A percentile compares a stretch with the other conserved stretches of the same genome.
phyloP scores from a whole-genome alignment of 2,797 vertebrate species.

The Cuniculus paca region DNA sequence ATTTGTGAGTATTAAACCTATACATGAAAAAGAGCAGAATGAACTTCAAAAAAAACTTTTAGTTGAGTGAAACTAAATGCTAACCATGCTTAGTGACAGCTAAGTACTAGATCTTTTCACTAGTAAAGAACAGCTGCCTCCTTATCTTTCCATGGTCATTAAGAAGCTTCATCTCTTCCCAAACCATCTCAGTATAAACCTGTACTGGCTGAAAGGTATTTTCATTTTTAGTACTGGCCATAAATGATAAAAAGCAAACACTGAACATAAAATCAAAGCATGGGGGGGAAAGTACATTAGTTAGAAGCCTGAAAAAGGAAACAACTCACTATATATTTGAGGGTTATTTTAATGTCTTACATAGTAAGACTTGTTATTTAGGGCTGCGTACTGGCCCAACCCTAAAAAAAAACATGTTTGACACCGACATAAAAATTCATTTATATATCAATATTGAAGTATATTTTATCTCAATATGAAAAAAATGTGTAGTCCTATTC shows the following conservation, averaged over 20 bases:
- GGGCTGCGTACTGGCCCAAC: neutral
- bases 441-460: neutral
- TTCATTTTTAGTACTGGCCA: slow-evolving; percentile 32
- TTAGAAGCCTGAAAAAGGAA: neutral
- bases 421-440: neutral
- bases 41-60: neutral
- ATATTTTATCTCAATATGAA: neutral
- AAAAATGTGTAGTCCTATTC: neutral
- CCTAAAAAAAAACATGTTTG: neutral
- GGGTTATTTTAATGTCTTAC: neutral
- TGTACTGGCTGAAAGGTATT: neutral
- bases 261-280: neutral
- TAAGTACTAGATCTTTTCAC: neutral
- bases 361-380: neutral
- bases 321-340: neutral
- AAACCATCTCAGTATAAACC: neutral
- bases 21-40: neutral
- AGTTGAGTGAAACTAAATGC: neutral
- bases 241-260: slow-evolving; percentile 29
- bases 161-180: neutral
- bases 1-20: neutral
- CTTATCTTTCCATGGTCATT: neutral
- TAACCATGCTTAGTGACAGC: neutral
- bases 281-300: neutral
- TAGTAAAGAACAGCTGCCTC: neutral